Base-by-base conservation (phyloP, 2,797 vertebrate genomes). In the Mallotus villosus region DNA sequence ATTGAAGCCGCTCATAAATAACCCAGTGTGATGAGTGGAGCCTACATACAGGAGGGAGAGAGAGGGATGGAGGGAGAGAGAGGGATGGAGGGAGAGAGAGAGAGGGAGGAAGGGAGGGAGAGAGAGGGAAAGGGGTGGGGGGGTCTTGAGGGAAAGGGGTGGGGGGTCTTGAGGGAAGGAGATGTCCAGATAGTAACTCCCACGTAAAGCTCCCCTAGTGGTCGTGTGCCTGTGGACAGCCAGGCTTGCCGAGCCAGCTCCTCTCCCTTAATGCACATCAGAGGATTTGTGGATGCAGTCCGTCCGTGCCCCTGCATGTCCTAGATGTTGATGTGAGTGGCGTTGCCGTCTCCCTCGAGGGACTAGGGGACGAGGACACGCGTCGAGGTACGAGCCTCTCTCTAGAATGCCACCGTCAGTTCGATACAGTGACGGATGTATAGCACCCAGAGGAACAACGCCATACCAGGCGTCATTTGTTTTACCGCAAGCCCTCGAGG, bases 1-100 rank as follows among this genome's bases (percentile, higher is more conserved):
- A 88, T 88, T 88, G 78, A 88, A 81, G 64, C 73, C 0, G 78
- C 2, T 86, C 85, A 88, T 90, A 86, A 90, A 88, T 90, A 89
- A 90, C 78, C 85, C 84, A 75, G 49, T 64, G 67, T 87, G 85
- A 89, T 83, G 82, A 89, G 84, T 63, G 75, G 68, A 74, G 79
- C 78, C 76, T 78, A 79, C 75, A 64, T 2, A 77, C 71, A 4
- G 63, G 59, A 61, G 22, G 25, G 59, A 24, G 24, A 61, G 22
- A 14, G 59, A 61, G 59, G 14, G 22, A 27, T 7, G 27, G 59
- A 27, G 59, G 27, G 59, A 27, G 59, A 27, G 59, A 27, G 59
- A 61, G 59, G 27, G 59, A 27, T 1, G 27, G 24, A 16, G 24
- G 27, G 59, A 24, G 59, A 27, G 59, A 27, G 59, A 61, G 59